Evolutionary conservation across 2,797 vertebrate species (phyloP).

Genomic region (Epinephelus malabaricus): DNA sequence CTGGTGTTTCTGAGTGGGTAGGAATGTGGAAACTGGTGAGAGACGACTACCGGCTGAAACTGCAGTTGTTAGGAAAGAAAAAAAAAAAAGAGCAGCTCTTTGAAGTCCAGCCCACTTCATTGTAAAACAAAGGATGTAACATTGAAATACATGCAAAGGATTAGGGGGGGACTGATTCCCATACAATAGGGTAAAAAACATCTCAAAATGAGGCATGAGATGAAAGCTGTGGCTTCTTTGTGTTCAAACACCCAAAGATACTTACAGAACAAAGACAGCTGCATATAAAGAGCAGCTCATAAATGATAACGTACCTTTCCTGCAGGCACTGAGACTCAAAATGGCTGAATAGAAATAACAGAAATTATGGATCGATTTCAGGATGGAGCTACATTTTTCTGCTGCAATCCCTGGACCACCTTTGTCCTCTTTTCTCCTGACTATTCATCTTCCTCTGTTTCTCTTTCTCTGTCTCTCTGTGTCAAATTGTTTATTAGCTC

Average conservation of each 20-base stretch:
- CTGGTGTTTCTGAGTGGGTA: constrained; percentile 43
- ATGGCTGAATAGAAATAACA: constrained; percentile 39
- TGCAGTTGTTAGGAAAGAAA: constrained; percentile 26
- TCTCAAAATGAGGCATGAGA: constrained; percentile 59
- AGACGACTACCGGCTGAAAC: constrained; percentile 45
- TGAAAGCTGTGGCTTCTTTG: constrained; percentile 60
- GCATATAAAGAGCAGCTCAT: constrained; percentile 38
- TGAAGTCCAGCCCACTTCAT: constrained; percentile 55
- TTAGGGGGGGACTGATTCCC: constrained; percentile 45
- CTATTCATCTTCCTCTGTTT: constrained; percentile 1
- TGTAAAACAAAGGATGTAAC: constrained; percentile 44
- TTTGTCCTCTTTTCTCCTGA: constrained; percentile 16
- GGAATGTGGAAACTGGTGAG: constrained; percentile 48
- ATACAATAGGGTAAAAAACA: constrained; percentile 45
- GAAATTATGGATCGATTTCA: constrained; percentile 47
- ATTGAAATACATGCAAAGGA: constrained; percentile 55
- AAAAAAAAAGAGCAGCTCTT: constrained; percentile 61
- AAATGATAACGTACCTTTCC: constrained; percentile 44
- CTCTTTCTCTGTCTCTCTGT: constrained; percentile 8
- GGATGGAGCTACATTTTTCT: constrained; percentile 22
- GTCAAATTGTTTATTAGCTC: constrained; percentile 53
- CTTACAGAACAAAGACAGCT: constrained; percentile 55
- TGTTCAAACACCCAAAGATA: constrained; percentile 55
- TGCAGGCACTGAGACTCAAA: constrained; percentile 39
- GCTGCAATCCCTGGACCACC: constrained; percentile 11